A percentile compares a stretch with the other conserved stretches of the same genome.
phyloP scores from a whole-genome alignment of 1,140 invertebrate species.

The Holotrichia oblita region DNA sequence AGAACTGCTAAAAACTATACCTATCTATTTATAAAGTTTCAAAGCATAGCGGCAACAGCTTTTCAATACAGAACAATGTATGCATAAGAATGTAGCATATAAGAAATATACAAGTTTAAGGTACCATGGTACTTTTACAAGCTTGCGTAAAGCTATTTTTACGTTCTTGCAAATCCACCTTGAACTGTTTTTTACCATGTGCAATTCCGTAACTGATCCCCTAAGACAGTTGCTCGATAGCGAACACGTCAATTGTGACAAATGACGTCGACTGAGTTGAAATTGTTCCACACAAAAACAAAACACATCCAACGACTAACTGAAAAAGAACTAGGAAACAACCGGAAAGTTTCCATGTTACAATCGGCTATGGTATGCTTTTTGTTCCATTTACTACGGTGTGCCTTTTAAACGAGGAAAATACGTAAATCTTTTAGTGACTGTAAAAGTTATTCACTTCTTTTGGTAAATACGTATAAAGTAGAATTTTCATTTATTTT shows the following conservation, averaged over 20 bases:
- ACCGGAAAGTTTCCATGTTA: background rate
- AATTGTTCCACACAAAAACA: constrained; percentile 3
- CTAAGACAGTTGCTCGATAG: constrained; percentile 2
- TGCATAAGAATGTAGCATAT: no score
- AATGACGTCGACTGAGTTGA: constrained; percentile 1
- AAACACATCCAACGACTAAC: constrained; percentile 7
- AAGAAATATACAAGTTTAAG: no score
- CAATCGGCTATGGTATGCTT: background rate
- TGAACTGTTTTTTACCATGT: background rate
- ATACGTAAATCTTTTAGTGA: constrained; percentile 2
- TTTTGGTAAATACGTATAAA: background rate
- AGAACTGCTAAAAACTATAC: no score
- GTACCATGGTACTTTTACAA: no score
- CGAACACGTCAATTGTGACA: constrained; percentile 19
- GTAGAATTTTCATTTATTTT: no score
- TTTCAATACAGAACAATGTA: no score
- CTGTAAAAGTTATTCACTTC: background rate
- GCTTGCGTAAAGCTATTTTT: background rate
- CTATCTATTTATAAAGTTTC: no score
- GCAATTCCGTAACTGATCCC: constrained; percentile 11
- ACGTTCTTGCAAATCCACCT: background rate
- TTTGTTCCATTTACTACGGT: background rate
- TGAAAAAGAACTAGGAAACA: constrained; percentile 4
- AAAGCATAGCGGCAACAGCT: no score
- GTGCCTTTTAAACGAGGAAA: background rate